Conservation (phyloP, 2,797 vertebrate species). For the Galaxias olidus region DNA sequence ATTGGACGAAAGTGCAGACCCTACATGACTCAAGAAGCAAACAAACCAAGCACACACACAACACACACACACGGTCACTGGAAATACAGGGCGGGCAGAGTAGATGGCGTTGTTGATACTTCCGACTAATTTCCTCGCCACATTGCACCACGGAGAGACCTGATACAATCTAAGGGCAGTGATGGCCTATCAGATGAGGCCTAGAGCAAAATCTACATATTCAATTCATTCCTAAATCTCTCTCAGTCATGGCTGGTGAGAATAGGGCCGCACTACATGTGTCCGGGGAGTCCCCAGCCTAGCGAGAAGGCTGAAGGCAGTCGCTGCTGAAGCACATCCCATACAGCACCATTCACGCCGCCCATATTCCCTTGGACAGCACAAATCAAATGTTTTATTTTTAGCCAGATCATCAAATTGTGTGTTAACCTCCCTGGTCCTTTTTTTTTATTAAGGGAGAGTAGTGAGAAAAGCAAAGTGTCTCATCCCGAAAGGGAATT, state of each 20-base stretch:
- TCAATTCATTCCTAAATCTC: conserved; percentile 11
- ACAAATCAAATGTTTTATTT: conserved; percentile 26
- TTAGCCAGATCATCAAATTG: conserved; percentile 23
- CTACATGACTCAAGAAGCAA: conserved; percentile 9
- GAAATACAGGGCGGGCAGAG: background rate
- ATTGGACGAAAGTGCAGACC: conserved; percentile 18
- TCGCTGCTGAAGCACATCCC: conserved; percentile 12
- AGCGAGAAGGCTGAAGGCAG: conserved; percentile 16
- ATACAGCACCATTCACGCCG: conserved; percentile 20
- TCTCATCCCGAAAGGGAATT: no score
- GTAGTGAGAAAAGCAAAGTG: background rate
- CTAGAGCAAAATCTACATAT: conserved; percentile 10
- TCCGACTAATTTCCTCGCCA: conserved; percentile 16
- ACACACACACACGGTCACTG: no score
- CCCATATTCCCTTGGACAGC: conserved; percentile 28
- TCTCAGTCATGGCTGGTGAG: conserved; percentile 2
- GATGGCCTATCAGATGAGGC: background rate
- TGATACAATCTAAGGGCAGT: conserved; percentile 10
- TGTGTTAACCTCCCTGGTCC: conserved; percentile 4
- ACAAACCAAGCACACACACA: conserved; percentile 8
- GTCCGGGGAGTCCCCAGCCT: conserved; percentile 21
- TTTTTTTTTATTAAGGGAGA: conserved; percentile 13
- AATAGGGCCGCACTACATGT: background rate
- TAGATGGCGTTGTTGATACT: conserved; percentile 5
- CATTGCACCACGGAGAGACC: conserved; percentile 8